phyloP scores from a whole-genome alignment of 2,797 vertebrate species.

The Poecilia velifera region DNA sequence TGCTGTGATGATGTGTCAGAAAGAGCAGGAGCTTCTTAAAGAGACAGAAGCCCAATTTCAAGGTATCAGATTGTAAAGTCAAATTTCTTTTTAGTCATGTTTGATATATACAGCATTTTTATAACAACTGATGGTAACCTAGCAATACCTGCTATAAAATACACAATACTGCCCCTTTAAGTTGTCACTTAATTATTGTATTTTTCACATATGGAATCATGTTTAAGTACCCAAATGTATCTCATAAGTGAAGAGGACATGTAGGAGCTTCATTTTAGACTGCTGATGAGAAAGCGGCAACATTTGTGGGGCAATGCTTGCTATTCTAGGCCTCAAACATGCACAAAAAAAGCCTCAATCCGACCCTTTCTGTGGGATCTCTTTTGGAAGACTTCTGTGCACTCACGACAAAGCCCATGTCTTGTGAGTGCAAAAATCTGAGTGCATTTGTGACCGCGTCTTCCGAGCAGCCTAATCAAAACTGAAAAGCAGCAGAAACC shows the following conservation, averaged over 20 bases:
- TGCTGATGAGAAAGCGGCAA: not conserved
- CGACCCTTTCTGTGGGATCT: not conserved
- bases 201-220: no score
- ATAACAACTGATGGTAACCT: no score
- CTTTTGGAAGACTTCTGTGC: not conserved
- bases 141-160: no score
- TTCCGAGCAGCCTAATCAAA: slow-evolving; percentile 73
- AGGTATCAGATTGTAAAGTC: no score
- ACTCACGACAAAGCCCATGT: not conserved
- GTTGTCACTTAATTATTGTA: no score
- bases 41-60: no score
- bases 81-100: no score
- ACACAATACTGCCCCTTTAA: no score
- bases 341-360: not conserved
- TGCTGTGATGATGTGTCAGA: no score
- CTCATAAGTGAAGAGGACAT: not conserved
- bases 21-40: no score
- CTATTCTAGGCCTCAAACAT: not conserved
- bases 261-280: not conserved
- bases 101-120: no score
- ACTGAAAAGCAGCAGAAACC: slow-evolving; percentile 74
- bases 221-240: not conserved
- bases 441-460: slow-evolving; percentile 60
- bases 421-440: slow-evolving; percentile 8
- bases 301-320: not conserved